These are phyloP conservation scores for Sorex maritimensis DNA, from an alignment of 2,797 vertebrate genomes.

Conservation along the genomic window DNA sequence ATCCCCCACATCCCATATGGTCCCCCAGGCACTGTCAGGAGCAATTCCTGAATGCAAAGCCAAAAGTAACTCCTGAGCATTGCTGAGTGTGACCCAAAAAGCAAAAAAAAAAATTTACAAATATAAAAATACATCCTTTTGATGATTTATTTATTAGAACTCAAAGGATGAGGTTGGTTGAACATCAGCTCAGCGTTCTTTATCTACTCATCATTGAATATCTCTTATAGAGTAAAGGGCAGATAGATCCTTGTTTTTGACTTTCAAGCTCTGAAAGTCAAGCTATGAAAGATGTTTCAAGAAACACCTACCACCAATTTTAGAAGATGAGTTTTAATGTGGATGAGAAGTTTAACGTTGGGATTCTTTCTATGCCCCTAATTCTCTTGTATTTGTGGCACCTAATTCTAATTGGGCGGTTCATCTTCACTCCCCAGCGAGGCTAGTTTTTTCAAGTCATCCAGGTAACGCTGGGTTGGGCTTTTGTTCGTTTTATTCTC, in stretches of 20 bases:
- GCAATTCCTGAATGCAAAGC: too few species aligned
- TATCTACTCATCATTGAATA: not conserved
- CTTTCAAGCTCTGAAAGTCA: conserved; percentile 3
- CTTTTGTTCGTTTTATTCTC: not conserved
- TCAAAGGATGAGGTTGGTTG: not conserved
- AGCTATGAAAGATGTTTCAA: not conserved
- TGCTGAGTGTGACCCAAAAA: too few species aligned
- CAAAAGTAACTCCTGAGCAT: too few species aligned
- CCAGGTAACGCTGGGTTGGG: not conserved
- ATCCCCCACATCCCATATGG: too few species aligned
- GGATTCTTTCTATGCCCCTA: not conserved
- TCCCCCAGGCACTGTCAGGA: too few species aligned
- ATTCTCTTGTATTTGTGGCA: not conserved
- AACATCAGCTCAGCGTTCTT: not conserved
- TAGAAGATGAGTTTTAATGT: not conserved
- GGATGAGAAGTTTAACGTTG: not conserved
- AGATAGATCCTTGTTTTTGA: not conserved
- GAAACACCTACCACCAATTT: conserved; percentile 30
- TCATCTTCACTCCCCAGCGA: not conserved
- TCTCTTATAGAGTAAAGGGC: not conserved
- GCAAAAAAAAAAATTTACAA: not conserved
- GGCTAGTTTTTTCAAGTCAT: not conserved
- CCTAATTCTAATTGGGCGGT: not conserved
- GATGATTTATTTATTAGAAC: not conserved
- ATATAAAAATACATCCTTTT: not conserved